Percentiles rank a stretch among this genome's conserved stretches.
Evolutionary conservation across 2,797 vertebrate species (phyloP).

Genomic region (Oreonectes daqikongensis): DNA sequence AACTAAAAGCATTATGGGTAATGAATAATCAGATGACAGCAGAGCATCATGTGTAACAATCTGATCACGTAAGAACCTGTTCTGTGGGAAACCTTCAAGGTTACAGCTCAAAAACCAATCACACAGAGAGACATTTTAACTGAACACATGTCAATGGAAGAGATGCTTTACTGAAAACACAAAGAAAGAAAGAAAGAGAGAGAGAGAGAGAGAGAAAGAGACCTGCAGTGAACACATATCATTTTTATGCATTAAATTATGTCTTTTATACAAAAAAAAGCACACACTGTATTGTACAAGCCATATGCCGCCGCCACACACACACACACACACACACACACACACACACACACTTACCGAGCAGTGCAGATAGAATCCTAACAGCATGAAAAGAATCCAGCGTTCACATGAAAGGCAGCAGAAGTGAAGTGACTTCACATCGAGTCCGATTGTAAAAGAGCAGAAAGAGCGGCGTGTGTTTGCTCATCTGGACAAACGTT

Average conservation of each 20-base stretch:
- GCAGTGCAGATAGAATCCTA: background rate
- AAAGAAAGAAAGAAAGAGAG: background rate
- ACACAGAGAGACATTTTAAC: too few relatives aligned
- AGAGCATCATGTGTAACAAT: background rate
- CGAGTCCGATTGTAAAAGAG: slow-evolving; percentile 29
- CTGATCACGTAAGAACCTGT: too few relatives aligned
- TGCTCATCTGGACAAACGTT: slow-evolving; percentile 27
- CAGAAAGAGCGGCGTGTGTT: slow-evolving; percentile 26
- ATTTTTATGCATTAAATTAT: background rate
- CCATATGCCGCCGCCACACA: too few relatives aligned
- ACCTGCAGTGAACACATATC: background rate
- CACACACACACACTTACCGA: slow-evolving; percentile 40
- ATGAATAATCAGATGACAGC: background rate
- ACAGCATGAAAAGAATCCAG: slow-evolving; percentile 48
- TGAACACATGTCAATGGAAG: too few relatives aligned
- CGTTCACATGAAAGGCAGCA: slow-evolving; percentile 62
- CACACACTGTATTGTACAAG: background rate
- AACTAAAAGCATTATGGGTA: background rate
- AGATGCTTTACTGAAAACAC: background rate
- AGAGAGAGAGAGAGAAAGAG: background rate
- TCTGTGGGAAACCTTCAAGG: too few relatives aligned
- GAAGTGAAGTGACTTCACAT: slow-evolving; percentile 21
- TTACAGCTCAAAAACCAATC: too few relatives aligned
- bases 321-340: background rate
- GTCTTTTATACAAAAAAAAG: background rate